Evolutionary conservation across 2,113 vertebrate genomes (phyloP), one percentile per base, ranked within the genome.

Genomic region (Vidua macroura): DNA sequence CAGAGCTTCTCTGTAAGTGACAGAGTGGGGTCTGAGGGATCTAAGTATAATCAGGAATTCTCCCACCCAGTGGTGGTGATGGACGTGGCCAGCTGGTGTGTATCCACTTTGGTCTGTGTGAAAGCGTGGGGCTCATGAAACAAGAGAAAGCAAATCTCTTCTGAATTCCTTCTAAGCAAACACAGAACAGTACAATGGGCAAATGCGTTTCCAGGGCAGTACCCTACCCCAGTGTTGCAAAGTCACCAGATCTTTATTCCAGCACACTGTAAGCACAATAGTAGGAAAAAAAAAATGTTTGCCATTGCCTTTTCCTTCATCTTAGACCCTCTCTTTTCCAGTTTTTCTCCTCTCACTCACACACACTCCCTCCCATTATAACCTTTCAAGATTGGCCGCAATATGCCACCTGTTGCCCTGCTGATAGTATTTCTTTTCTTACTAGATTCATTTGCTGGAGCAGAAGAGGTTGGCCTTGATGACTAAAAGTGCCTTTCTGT

Each of bases 1-100:
- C 88, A 91, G 90, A 86, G 89, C 96, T 96, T n/a, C 70, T 94
- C 95, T 18, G 73, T 92, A 90, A 96, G 94, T 93, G 96, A 96
- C 92, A 79, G 96, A 96, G 92, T 94, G 68, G 96, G 96, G 97
- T 97, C 98, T 96, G 87, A 62, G 9, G 92, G 95, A 97, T 97
- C 98, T 98, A 97, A 98, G 98, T 98, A 98, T 98, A 98, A 98
- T 97, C 97, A 98, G 98, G 98, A 98, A 98, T 98, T 98, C 96
- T 98, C 97, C 96, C 97, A 97, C 98, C 96, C 98, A 90, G 95
- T 56, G 33, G 93, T 37, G 16, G 67, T 98, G 99, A 99, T 96
- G 94, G 99, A 99, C 98, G 3, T 53, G 78, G 81, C 97, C 99
- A 99, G 98, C 98, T 99, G 99, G 94, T 97, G 67, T 66, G 46